Evolutionary conservation across 2,888 invertebrate species (phyloP).

Genomic region (Microplitis manilae): DNA sequence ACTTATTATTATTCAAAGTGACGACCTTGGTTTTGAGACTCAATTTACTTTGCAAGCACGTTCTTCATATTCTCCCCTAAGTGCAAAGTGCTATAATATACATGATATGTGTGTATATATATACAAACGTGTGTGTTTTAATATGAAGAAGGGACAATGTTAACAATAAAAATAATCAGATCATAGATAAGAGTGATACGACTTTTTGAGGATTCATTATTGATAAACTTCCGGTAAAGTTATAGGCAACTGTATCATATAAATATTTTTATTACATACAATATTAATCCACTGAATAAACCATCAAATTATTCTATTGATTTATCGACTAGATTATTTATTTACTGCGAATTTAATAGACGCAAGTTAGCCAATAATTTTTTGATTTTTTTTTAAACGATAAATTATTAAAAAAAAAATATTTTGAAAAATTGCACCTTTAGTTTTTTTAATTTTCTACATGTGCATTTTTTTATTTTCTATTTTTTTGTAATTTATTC

Average conservation of each 20-base stretch:
- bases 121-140: neutral
- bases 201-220: neutral
- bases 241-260: neutral
- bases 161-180: neutral
- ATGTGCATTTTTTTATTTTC: too few relatives aligned
- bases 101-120: neutral
- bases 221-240: conserved; percentile 19
- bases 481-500: too few relatives aligned
- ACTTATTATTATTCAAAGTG: conserved; percentile 20
- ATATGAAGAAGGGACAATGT: neutral
- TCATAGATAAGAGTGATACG: neutral
- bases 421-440: too few relatives aligned
- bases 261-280: too few relatives aligned
- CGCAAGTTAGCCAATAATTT: too few relatives aligned
- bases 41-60: conserved; percentile 26
- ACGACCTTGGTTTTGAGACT: conserved; percentile 16
- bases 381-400: too few relatives aligned
- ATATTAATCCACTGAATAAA: too few relatives aligned
- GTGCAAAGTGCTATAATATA: conserved; percentile 1
- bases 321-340: too few relatives aligned
- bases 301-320: too few relatives aligned
- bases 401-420: too few relatives aligned
- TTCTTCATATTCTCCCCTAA: conserved; percentile 7
- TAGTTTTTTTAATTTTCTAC: too few relatives aligned
- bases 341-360: too few relatives aligned